phyloP scores from a whole-genome alignment of 2,797 vertebrate genomes.

The Hoplostethus atlanticus region DNA sequence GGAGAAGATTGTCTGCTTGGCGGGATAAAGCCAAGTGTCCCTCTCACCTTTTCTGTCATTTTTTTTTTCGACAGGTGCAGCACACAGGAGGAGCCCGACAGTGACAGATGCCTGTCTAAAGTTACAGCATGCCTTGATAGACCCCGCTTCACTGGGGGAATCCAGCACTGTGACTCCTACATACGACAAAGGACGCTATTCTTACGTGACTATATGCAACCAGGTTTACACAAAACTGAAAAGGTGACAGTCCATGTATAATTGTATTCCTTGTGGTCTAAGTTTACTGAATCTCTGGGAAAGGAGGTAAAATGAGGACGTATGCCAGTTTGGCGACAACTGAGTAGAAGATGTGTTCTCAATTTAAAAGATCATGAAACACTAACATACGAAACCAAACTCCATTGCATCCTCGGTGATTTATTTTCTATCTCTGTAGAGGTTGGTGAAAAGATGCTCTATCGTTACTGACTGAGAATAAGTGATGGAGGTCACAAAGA shows the following conservation, averaged over 20 bases:
- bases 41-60: slow-evolving; percentile 70
- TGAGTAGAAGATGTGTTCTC: background rate
- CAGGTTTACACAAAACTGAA: no score
- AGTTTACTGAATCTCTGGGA: no score
- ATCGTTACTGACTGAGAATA: slow-evolving; percentile 26
- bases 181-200: no score
- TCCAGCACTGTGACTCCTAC: background rate
- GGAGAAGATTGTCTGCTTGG: slow-evolving; percentile 39
- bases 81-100: slow-evolving; percentile 39
- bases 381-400: background rate
- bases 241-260: no score
- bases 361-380: slow-evolving; percentile 1
- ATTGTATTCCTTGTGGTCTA: no score
- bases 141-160: background rate
- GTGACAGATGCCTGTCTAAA: slow-evolving; percentile 33
- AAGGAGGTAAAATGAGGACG: no score
- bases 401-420: slow-evolving; percentile 13
- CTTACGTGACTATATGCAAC: background rate
- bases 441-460: slow-evolving; percentile 50
- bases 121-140: background rate
- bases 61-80: slow-evolving; percentile 29
- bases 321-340: slow-evolving; percentile 7
- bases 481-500: slow-evolving; percentile 35
- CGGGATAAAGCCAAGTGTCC: slow-evolving; percentile 46
- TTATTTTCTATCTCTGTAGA: slow-evolving; percentile 17